These are phyloP conservation scores for Pseudorhiza aurosa DNA, from an alignment of 30 jellyfish, hydroid and myxozoan species.

Conservation along the genomic window DNA sequence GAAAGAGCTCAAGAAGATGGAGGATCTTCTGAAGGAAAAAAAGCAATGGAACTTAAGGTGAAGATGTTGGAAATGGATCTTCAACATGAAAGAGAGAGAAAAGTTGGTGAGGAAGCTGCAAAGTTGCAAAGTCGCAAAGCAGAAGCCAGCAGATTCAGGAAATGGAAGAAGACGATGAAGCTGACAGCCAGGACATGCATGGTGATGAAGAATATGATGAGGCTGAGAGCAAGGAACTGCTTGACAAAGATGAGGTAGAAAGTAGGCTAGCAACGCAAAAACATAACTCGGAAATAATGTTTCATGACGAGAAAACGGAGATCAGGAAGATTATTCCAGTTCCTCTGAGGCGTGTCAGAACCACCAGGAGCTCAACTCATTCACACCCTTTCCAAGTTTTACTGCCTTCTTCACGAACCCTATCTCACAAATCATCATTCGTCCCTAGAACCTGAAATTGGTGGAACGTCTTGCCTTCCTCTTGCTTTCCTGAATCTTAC, in stretches of 20 bases:
- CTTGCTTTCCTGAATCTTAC: no score
- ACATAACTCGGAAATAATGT: background rate
- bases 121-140: slow-evolving; percentile 6
- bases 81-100: slow-evolving; percentile 47
- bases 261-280: slow-evolving; percentile 19
- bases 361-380: no score
- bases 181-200: slow-evolving; percentile 11
- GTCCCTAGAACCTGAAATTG: no score
- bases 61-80: slow-evolving; percentile 29
- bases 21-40: slow-evolving; percentile 11
- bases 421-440: no score
- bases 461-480: no score
- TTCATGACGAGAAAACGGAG: background rate
- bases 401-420: no score
- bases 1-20: slow-evolving; percentile 38
- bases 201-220: background rate
- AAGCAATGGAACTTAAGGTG: slow-evolving; percentile 13
- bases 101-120: slow-evolving; percentile 13
- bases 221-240: background rate
- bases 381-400: no score
- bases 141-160: slow-evolving; percentile 31
- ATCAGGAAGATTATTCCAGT: no score
- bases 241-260: background rate
- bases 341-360: no score
- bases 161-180: slow-evolving; percentile 41